Evolutionary conservation across 2,888 invertebrate genomes (phyloP), one percentile per base, ranked within the genome.

Genomic region (Cenopis cana): DNA sequence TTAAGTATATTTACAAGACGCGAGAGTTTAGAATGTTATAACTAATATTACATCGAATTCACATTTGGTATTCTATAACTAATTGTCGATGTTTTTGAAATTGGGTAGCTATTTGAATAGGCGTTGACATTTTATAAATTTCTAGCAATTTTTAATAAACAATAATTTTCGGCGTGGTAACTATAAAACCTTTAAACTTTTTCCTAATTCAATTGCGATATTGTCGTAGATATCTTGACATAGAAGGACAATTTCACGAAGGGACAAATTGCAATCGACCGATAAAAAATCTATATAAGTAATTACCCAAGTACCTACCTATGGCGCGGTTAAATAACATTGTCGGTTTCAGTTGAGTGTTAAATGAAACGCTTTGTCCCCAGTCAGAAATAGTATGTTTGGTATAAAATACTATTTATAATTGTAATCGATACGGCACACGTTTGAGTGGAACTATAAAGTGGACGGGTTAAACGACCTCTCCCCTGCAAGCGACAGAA

Each of bases 401-500:
- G 9, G 17, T 59, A 18, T 62, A 3, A 50, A 17, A 49, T 10
- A 29, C 62, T 62, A 62, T 61, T 54, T 55, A 61, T 60, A 36
- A 41, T 52, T 61, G 60, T 41, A 68, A 60, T 60, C 54, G n/a
- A 61, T 61, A 62, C n/a, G 36, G 55, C 17, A 62, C 55, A 56
- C 49, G 61, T 55, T 54, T 59, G 52, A 54, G 52, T 65, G 59
- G 41, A 65, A 65, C 20, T 70, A 65, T 69, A 41, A 55, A 69
- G 55, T 62, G 69, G 50, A 61, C 59, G 59, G 52, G 69, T 70
- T 65, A 70, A 70, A 65, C 41, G 65, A 70, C 65, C 65, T 70
- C 65, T 59, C 65, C 69, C 69, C 57, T 52, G 52, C 41, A 17
- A 56, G 29, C 29, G 49, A 69, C 38, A 61, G 5, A 18, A 29